Percentiles rank a stretch among this genome's conserved stretches.
Conservation (phyloP, 2,113 vertebrate genomes). For the Cyanoramphus novaezelandiae region DNA sequence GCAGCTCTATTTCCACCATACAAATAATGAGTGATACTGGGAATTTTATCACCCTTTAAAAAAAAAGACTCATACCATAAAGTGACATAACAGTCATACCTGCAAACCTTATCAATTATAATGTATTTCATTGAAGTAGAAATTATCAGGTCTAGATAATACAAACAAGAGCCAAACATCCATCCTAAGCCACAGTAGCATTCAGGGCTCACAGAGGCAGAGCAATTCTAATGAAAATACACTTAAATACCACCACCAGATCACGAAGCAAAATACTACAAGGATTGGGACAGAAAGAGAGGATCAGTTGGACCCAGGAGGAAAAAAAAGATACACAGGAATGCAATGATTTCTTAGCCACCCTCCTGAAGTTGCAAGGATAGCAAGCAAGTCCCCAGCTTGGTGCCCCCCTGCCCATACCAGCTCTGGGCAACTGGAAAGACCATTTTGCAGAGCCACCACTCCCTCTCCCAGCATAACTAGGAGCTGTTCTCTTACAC, state of each 20-base stretch:
- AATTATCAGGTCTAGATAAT: neutral
- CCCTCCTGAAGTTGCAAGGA: neutral
- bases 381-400: rapidly evolving
- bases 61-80: neutral
- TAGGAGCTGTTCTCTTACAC: rapidly evolving
- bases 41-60: neutral
- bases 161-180: neutral
- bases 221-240: neutral
- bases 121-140: rapidly evolving
- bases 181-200: rapidly evolving
- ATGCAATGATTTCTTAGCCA: neutral
- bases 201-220: neutral
- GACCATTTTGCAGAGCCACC: neutral
- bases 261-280: neutral
- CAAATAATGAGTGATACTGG: neutral
- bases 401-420: rapidly evolving
- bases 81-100: neutral
- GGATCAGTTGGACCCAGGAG: neutral
- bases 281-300: neutral
- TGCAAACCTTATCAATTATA: neutral
- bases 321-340: neutral
- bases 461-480: rapidly evolving
- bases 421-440: neutral
- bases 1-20: neutral
- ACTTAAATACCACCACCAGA: neutral